phyloP scores from a whole-genome alignment of 2,888 invertebrate genomes.

The Dinocampus coccinellae region DNA sequence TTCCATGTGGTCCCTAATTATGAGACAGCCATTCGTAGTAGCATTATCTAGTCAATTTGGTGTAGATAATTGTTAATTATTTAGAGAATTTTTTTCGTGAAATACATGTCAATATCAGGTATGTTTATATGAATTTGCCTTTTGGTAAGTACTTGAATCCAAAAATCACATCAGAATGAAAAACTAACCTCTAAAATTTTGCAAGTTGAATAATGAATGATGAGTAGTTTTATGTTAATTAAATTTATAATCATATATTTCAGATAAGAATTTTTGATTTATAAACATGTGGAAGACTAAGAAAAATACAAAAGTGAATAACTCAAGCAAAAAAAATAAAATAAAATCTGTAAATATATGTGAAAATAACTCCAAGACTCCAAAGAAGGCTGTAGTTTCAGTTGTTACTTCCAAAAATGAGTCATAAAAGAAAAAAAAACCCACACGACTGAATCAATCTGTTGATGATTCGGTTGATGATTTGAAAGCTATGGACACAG shows the following conservation, averaged over 20 bases:
- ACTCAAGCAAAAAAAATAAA: slow-evolving; percentile 12
- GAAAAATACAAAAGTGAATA: neutral
- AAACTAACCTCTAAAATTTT: too few species aligned
- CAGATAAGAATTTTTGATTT: neutral
- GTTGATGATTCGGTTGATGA: too few species aligned
- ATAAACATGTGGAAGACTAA: slow-evolving; percentile 7
- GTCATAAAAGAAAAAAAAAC: too few species aligned
- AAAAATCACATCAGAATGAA: slow-evolving; percentile 18
- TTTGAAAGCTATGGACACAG: too few species aligned
- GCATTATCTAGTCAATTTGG: slow-evolving; percentile 5
- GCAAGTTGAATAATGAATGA: slow-evolving; percentile 15
- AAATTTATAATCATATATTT: slow-evolving; percentile 12
- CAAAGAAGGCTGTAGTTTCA: slow-evolving; percentile 17
- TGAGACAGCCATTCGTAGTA: neutral
- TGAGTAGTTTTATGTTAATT: slow-evolving; percentile 19
- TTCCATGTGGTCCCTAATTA: too few species aligned
- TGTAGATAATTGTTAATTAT: slow-evolving; percentile 21
- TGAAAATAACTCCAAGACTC: slow-evolving; percentile 16
- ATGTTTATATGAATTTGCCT: slow-evolving; percentile 25
- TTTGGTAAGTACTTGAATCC: slow-evolving; percentile 19
- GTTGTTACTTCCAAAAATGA: slow-evolving; percentile 16
- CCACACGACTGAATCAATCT: too few species aligned
- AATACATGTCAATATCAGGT: slow-evolving; percentile 13
- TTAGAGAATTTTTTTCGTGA: slow-evolving; percentile 14
- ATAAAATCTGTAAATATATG: slow-evolving; percentile 15